These are phyloP conservation scores for Platycercus adscitus DNA, from an alignment of 2,113 vertebrate genomes.

Conservation along the genomic window DNA sequence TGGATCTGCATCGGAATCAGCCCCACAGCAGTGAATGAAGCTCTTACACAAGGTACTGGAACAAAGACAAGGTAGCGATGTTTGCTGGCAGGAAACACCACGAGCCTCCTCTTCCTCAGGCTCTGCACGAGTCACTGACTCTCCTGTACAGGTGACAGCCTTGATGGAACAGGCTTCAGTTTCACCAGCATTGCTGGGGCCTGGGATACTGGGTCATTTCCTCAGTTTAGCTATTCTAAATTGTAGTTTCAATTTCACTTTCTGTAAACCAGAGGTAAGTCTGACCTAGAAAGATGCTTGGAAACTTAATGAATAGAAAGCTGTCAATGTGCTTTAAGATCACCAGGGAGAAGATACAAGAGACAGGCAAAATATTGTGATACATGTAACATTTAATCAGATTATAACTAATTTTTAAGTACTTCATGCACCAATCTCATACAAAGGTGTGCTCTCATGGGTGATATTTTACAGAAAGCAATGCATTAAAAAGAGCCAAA, in stretches of 20 bases:
- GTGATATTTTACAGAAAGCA: background rate
- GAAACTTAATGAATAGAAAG: background rate
- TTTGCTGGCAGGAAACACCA: background rate
- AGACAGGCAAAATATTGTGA: background rate
- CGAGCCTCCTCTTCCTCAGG: background rate
- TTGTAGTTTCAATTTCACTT: background rate
- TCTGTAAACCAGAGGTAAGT: background rate
- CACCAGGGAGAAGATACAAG: background rate
- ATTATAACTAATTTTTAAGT: background rate
- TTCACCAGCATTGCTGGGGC: background rate
- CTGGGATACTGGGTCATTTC: background rate
- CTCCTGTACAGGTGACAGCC: background rate
- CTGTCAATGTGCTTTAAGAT: background rate
- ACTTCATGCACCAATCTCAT: background rate
- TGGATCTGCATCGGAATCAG: background rate
- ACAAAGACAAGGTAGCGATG: background rate
- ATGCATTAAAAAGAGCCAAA: background rate
- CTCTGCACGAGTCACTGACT: background rate
- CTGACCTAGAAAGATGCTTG: background rate
- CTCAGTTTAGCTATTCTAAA: background rate
- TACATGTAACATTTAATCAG: background rate
- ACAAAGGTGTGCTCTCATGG: background rate
- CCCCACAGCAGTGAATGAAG: background rate
- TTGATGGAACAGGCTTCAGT: background rate
- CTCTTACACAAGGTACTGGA: background rate